Evolutionary conservation across 1,140 invertebrate species (phyloP).

Genomic region (Drosophila persimilis): DNA sequence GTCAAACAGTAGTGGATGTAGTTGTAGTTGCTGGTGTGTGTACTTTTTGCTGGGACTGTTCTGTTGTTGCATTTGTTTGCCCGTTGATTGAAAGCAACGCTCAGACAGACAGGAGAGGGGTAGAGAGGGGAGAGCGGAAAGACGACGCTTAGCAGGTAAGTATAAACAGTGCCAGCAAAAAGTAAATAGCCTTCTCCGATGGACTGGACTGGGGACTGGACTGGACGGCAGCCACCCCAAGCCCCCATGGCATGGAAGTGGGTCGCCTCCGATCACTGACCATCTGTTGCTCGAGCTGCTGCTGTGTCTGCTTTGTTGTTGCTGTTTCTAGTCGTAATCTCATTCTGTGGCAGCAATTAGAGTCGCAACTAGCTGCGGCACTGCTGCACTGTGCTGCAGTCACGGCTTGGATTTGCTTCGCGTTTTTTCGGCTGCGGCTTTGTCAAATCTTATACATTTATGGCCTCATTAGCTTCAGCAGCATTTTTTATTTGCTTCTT

Average conservation of each 20-base stretch:
- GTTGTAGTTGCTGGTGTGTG: constrained; percentile 32
- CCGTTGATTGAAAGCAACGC: constrained; percentile 54
- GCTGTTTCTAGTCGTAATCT: constrained; percentile 51
- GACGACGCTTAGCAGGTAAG: constrained; percentile 51
- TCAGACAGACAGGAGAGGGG: constrained; percentile 2
- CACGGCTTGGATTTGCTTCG: constrained; percentile 44
- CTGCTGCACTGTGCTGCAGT: constrained; percentile 25
- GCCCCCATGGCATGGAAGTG: constrained; percentile 46
- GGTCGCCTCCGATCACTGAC: constrained; percentile 64
- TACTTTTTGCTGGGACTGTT: constrained; percentile 42
- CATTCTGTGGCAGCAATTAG: constrained; percentile 76
- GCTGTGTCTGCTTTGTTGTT: constrained; percentile 6
- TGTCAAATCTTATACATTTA: constrained; percentile 59
- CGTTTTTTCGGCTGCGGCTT: constrained; percentile 20
- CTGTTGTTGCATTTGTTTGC: constrained; percentile 50
- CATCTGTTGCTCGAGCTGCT: constrained; percentile 65
- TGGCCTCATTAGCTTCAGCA: constrained; percentile 74
- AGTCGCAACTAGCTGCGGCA: constrained; percentile 41
- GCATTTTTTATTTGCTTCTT: constrained; percentile 34
- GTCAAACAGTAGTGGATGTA: constrained; percentile 70
- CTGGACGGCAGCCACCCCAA: constrained; percentile 44
- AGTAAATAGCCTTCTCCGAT: constrained; percentile 62
- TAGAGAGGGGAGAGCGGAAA: background rate
- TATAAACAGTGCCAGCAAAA: constrained; percentile 69
- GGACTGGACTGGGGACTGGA: constrained; percentile 42